A percentile compares a stretch with the other conserved stretches of the same genome.
Evolutionary conservation across 2,888 invertebrate species (phyloP).

Genomic region (Kryphioiulus occultus): DNA sequence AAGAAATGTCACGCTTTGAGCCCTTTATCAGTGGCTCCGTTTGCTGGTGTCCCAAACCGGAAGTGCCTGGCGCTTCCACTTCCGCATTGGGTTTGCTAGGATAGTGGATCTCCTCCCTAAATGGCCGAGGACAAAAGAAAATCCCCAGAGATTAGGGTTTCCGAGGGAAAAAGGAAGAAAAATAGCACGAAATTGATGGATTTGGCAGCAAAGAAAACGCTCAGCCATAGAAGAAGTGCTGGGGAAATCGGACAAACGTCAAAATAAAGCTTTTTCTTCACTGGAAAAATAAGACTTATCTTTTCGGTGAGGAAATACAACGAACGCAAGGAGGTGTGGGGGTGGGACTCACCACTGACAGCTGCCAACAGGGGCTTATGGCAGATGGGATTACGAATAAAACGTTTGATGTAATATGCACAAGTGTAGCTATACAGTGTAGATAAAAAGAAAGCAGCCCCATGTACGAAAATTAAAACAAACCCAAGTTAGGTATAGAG

Average conservation of each 20-base stretch:
- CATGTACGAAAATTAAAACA: too few species aligned
- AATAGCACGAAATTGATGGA: slow-evolving; percentile 21
- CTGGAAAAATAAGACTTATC: background rate
- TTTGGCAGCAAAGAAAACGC: background rate
- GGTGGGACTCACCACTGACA: background rate
- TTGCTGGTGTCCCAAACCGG: slow-evolving; percentile 1
- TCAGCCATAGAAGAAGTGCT: background rate
- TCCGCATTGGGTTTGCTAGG: background rate
- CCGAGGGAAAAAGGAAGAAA: background rate
- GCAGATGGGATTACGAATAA: slow-evolving; percentile 29
- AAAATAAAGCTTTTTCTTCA: background rate
- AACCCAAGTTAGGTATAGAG: too few species aligned
- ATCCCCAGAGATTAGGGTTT: slow-evolving; percentile 20
- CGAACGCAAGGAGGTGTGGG: background rate
- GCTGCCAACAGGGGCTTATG: background rate
- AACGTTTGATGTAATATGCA: too few species aligned
- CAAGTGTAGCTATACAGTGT: too few species aligned
- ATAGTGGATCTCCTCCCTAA: background rate
- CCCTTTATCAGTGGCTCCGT: background rate
- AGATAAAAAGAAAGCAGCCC: too few species aligned
- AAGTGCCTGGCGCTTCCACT: slow-evolving; percentile 12
- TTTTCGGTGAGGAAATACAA: background rate
- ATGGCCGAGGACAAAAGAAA: background rate
- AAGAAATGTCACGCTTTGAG: background rate
- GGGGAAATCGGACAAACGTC: slow-evolving; percentile 29